Percentiles rank a stretch among this genome's conserved stretches.
phyloP scores from a whole-genome alignment of 2,797 vertebrate species.

The Bradypus variegatus region DNA sequence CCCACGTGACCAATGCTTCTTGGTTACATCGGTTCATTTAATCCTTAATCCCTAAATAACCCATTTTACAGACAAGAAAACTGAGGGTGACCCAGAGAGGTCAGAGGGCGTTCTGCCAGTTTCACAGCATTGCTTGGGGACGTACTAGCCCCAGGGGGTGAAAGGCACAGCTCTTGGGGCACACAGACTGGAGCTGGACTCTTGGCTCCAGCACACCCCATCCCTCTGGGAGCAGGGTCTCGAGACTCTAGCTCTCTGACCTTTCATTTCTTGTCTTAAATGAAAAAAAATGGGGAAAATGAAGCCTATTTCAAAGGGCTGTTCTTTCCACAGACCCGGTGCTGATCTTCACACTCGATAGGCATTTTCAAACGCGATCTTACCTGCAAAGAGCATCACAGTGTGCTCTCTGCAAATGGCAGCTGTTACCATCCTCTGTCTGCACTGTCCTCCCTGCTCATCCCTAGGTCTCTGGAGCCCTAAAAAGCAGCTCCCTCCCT shows the following conservation, averaged over 20 bases:
- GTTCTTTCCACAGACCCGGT: neutral
- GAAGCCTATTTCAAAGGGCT: neutral
- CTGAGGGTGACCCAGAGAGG: neutral
- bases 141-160: neutral
- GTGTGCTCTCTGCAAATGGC: neutral
- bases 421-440: fast-evolving
- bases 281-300: neutral
- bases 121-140: neutral
- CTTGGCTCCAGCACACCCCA: neutral
- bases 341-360: neutral
- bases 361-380: neutral
- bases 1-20: neutral
- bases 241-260: neutral
- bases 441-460: neutral
- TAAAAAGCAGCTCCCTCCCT: neutral
- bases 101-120: neutral
- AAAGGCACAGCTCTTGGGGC: neutral
- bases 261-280: neutral
- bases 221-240: neutral
- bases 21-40: neutral
- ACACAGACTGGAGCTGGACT: neutral
- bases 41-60: neutral
- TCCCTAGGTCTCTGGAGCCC: neutral
- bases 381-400: fast-evolving
- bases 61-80: neutral